Evolutionary conservation across 2,113 vertebrate species (phyloP), one percentile per base, ranked within the genome.

Genomic region (human (Homo sapiens)): DNA sequence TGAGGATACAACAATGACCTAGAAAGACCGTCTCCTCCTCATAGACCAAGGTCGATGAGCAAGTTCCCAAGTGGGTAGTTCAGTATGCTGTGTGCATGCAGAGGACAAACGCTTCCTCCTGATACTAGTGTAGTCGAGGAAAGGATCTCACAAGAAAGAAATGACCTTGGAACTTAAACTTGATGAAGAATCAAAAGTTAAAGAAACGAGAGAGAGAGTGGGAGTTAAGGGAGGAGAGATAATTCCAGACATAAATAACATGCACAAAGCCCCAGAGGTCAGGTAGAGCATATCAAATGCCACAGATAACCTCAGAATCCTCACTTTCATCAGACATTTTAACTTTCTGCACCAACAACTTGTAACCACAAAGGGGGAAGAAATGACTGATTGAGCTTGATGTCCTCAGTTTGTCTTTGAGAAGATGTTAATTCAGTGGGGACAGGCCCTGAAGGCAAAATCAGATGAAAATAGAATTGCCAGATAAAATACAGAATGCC

Each of bases 351-450:
- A 25, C 30, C 35, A 91, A 81, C 13, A 79, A 73, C 12, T 40
- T 93, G 5, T 76, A 61, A 93, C 55, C 73, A 48, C 35, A n/a
- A 94, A 72, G 20, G 6, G 61, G 23, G 13, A n/a, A 30, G 50
- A 72, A 66, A 43, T 6, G 6, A 10, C 40, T 89, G 8, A 55
- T 1, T 68, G n/a, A 38, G 38, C n/a, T 90, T 75, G 40, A 40
- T 80, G 38, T 83, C 50, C 75, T 59, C 32, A 94, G 20, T 75
- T 93, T 83, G 48, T 87, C 45, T 86, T 94, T 89, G 72, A 94
- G 22, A 94, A 84, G 48, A 6, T 90, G 23, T 79, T 80, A 48
- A 95, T 78, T 92, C 92, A 90, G 2, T 43, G 82, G 52, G 17
- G 16, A 45, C 8, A 92, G n/a, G 0, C 45, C 81, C 59, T 94